Base-by-base conservation (phyloP, 2,797 vertebrate species). In the Danio aesculapii region DNA sequence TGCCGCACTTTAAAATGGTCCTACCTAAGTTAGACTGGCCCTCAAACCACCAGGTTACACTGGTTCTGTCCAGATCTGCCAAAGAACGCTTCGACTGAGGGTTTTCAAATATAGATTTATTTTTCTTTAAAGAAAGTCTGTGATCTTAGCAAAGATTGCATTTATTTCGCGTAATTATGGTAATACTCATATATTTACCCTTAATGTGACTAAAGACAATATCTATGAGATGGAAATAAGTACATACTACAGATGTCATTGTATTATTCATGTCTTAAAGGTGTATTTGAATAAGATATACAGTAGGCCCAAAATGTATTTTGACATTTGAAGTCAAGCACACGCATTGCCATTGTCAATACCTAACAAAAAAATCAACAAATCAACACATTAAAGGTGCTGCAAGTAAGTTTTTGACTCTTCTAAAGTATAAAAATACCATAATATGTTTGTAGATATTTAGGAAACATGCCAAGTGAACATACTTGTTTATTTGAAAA, bases 1-100 rank as follows among this genome's bases (percentile, higher is more conserved):
- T 84, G 85, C 88, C 19, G 88, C 90, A 94, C 92, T 93, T 94
- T 92, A 92, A 87, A 88, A 87, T 87, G 67, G 61, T 85, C 68
- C 77, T 77, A 82, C 66, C 73, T 88, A 71, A 87, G 86, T 87
- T 86, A 87, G 44, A 84, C 86, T 83, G 81, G 68, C 86, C 84
- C 85, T 81, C 75, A 84, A 81, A 82, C 79, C 83, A 88, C 80
- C 70, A 52, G 77, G 82, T 30, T 86, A 78, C 82, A 90, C 85
- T 88, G 84, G 83, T 84, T 87, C 79, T 79, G 85, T 88, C 81
- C 87, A 87, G 79, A 88, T 89, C 90, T 92, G 92, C 92, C 92
- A 93, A 94, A 93, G 89, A 92, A 88, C 81, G 79, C 81, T 58
- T 46, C 82, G 74, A 81, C 14, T 75, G 76, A 86, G 52, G 53